Evolutionary conservation across 2,888 invertebrate species (phyloP).

Genomic region (Abrostola triplasia): DNA sequence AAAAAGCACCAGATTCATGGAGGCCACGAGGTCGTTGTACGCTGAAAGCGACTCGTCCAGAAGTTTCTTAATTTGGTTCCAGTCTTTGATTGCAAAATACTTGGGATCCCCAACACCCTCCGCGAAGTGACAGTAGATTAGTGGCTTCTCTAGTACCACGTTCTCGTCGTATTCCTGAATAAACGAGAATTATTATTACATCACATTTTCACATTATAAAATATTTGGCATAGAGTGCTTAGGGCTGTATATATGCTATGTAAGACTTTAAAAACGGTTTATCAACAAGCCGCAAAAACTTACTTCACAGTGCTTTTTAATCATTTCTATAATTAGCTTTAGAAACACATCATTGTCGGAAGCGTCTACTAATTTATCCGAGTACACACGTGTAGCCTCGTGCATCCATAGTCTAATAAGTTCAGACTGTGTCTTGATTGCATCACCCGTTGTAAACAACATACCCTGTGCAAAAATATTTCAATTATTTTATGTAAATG

Average conservation of each 20-base stretch:
- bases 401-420: conserved; percentile 96
- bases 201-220: neutral
- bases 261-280: neutral
- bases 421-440: conserved; percentile 91
- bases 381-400: conserved; percentile 96
- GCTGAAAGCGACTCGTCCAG: conserved; percentile 93
- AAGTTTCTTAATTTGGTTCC: conserved; percentile 91
- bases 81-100: conserved; percentile 93
- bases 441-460: conserved; percentile 93
- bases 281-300: conserved; percentile 7
- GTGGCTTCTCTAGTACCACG: conserved; percentile 91
- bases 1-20: conserved; percentile 97
- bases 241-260: neutral
- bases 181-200: neutral
- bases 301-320: conserved; percentile 93
- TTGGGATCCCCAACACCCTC: conserved; percentile 97
- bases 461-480: conserved; percentile 90
- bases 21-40: conserved; percentile 96
- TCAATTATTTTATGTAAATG: too few species aligned
- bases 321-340: conserved; percentile 92
- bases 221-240: neutral
- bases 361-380: conserved; percentile 96
- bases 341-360: conserved; percentile 92
- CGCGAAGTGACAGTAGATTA: conserved; percentile 97
- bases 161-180: conserved; percentile 92